Evolutionary conservation across 2,113 vertebrate species (phyloP).

Genomic region (Rostratula benghalensis): DNA sequence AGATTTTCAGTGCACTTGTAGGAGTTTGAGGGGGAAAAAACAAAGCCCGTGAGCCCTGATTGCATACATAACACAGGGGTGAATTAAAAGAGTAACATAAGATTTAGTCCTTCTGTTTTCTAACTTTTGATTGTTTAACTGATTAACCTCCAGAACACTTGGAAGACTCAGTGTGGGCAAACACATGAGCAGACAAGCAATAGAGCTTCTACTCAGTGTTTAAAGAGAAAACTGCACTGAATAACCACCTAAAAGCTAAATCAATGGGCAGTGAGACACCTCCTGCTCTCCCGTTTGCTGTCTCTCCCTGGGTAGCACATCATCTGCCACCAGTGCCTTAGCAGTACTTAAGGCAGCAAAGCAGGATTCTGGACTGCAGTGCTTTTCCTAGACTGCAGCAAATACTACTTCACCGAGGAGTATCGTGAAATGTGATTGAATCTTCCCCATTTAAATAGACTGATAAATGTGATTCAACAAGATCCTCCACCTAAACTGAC

Average conservation of each 20-base stretch:
- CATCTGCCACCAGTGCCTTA: background rate
- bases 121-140: background rate
- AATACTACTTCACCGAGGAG: background rate
- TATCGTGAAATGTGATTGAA: background rate
- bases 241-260: background rate
- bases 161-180: background rate
- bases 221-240: background rate
- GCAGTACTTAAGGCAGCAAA: rapidly evolving
- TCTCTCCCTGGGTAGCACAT: background rate
- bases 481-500: background rate
- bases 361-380: background rate
- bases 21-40: background rate
- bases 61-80: background rate
- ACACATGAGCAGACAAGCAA: background rate
- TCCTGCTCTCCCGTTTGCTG: background rate
- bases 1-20: background rate
- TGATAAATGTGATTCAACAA: background rate
- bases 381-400: background rate
- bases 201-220: background rate
- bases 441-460: background rate
- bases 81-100: background rate
- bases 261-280: background rate
- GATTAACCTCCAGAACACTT: background rate
- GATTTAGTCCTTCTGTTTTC: background rate
- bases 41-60: background rate